These are phyloP conservation scores for Sphaeramia orbicularis DNA, from an alignment of 2,797 vertebrate genomes.

Conservation along the genomic window DNA sequence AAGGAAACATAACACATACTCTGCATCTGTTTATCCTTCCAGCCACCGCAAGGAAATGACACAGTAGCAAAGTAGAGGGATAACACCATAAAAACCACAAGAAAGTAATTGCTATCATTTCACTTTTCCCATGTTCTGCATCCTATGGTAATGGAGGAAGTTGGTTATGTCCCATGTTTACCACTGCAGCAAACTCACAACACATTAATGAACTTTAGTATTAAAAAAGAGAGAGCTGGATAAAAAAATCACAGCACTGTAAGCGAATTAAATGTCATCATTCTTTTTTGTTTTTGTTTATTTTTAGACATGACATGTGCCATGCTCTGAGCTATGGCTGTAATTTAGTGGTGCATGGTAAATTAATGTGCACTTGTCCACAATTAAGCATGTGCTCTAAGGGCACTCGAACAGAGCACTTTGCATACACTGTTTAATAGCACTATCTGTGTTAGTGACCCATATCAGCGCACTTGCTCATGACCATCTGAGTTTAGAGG, in stretches of 20 bases:
- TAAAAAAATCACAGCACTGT: not conserved
- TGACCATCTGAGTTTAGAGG: constrained; percentile 46
- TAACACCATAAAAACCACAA: constrained; percentile 57
- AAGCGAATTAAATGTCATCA: constrained; percentile 2
- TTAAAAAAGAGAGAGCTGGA: not conserved
- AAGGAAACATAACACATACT: constrained; percentile 54
- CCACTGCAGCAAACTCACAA: constrained; percentile 14
- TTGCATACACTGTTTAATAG: constrained; percentile 48
- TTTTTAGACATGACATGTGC: constrained; percentile 23
- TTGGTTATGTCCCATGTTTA: constrained; percentile 15
- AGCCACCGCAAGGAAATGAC: constrained; percentile 65
- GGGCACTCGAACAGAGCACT: constrained; percentile 63
- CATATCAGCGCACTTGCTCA: constrained; percentile 52
- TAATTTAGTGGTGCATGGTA: constrained; percentile 53
- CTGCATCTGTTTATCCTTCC: constrained; percentile 39
- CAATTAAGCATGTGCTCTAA: constrained; percentile 65
- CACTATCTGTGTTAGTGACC: constrained; percentile 61
- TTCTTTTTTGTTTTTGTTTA: constrained; percentile 40
- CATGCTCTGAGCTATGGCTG: constrained; percentile 39
- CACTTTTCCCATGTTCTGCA: constrained; percentile 40
- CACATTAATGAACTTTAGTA: not conserved
- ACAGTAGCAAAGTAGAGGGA: constrained; percentile 53
- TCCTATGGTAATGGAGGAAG: constrained; percentile 5
- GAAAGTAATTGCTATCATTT: constrained; percentile 31
- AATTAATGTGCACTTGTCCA: constrained; percentile 70